Base-by-base conservation (phyloP, 2,113 vertebrate species). In the Cygnus buccinator region DNA sequence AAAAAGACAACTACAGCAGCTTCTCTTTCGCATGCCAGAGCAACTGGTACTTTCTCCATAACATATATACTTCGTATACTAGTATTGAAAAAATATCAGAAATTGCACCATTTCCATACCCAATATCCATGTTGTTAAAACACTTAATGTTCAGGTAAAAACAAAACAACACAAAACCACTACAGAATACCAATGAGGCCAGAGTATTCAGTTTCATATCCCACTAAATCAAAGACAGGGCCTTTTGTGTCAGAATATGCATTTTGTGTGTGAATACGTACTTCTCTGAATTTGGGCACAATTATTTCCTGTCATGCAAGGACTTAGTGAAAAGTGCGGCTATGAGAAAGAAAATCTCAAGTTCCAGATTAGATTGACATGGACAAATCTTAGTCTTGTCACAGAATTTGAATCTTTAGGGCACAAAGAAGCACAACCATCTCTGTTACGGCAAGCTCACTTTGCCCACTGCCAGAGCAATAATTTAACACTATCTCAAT, bases 181-280 rank as follows among this genome's bases (percentile, higher is more conserved):
- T 63, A 5, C 6, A 20, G 77, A 76, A 81, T 8, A 62, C n/a
- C 21, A 54, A 26, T 3, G 55, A 77, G 37, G 41, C n/a, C 67
- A 22, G 22, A 43, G 33, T 5, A 31, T 46, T 48, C 22, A 7
- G 6, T 25, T 63, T 43, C 54, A 26, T 25, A 73, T 11, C 16
- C 31, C 48, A 33, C 39, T 57, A 67, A 55, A 68, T 50, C 41
- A 35, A 72, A 52, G 9, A 14, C 54, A 48, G 28, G 41, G 19
- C 86, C 13, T 26, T 11, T 12, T 83, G 43, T 15, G 3, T 10
- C 48, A 50, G 3, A 1, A 0, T 1, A 6, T 3, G 11, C 46
- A 11, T 48, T 48, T 48, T 5, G 54, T 8, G 20, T 19, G 29
- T 22, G 39, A 61, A 26, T 2, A 48, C 1, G 44, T 20, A 20